Percentiles rank a stretch among this genome's conserved stretches.
phyloP scores from a whole-genome alignment of 1,140 invertebrate species.

The Frieseomelitta varia region DNA sequence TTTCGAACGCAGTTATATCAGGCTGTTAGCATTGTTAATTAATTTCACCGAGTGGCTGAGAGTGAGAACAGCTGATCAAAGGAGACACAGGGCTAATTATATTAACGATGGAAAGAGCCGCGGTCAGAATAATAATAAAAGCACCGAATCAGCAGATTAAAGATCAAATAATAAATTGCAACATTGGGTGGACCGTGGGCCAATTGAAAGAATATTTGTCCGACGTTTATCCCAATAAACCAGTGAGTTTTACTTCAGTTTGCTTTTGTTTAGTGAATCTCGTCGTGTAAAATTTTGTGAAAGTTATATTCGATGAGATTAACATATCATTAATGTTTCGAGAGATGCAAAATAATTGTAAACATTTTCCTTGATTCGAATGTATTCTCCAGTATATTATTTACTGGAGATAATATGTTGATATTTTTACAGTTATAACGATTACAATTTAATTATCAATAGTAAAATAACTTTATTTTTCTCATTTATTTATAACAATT shows the following conservation, averaged over 20 bases:
- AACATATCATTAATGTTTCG: neutral
- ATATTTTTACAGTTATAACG: neutral
- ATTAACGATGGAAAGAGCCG: constrained; percentile 77
- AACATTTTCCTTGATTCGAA: neutral
- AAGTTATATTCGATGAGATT: constrained; percentile 77
- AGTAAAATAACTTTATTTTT: neutral
- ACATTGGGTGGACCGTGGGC: constrained; percentile 92
- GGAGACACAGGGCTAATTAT: neutral
- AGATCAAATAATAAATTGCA: constrained; percentile 92
- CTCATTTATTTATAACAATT: neutral
- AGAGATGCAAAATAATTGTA: neutral
- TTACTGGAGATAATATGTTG: neutral
- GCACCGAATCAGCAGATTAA: constrained; percentile 94
- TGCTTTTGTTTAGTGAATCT: constrained; percentile 38
- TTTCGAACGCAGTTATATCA: constrained; percentile 1
- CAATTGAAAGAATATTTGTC: constrained; percentile 92
- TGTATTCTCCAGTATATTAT: neutral
- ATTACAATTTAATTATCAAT: constrained; percentile 3
- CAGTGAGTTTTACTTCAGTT: constrained; percentile 85
- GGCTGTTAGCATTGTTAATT: constrained; percentile 29
- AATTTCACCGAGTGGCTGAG: constrained; percentile 13
- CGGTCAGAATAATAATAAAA: constrained; percentile 91
- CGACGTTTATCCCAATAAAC: constrained; percentile 93
- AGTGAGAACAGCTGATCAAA: constrained; percentile 51
- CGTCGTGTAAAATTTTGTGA: constrained; percentile 82